Evolutionary conservation across 2,888 invertebrate genomes (phyloP), one percentile per base, ranked within the genome.

Genomic region (Linnaemya vulpina): DNA sequence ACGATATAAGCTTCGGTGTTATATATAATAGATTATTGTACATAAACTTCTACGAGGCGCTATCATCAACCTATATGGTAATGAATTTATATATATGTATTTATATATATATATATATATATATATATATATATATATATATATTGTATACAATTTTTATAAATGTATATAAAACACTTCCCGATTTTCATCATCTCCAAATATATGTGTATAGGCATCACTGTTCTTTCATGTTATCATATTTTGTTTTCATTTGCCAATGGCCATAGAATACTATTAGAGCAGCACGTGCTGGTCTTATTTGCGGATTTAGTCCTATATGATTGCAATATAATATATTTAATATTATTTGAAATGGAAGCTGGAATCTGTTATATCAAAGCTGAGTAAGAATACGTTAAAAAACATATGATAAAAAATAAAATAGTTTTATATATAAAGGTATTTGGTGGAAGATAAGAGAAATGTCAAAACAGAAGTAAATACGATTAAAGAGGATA

Each of bases 281-380:
- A 62, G 46, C 20, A 58, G 67, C 86, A 87, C 87, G 87, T 87
- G 87, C 49, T 38, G 53, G 55, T 20, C 49, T 40, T 68, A 15
- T 77, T 17, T n/a, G 13, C 20, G 53, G 9, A 22, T 63, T 65
- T 38, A 10, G 0, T 10, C 20, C 38, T 74, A 22, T 63, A n/a
- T 58, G 38, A 51, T 7, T 43, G 30, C 13, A 62, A 62, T 60
- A 38, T 46, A 40, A 53, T 51, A 30, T 25, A 17, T 38, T 15
- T n/a, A 20, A 58, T 2, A 3, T 51, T 67, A 38, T 76, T 65
- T 46, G 62, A 86, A 77, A 92, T 92, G 92, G 92, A 92, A 84
- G 87, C 90, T 17, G 92, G 92, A 15, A 92, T 92, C 88, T 92
- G 92, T 73, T 92, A 90, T 62, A 92, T 92, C 68, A 92, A 92